Percentiles rank a stretch among this genome's conserved stretches.
Conservation (phyloP, 2,888 invertebrate species). For the Phengaris arion region DNA sequence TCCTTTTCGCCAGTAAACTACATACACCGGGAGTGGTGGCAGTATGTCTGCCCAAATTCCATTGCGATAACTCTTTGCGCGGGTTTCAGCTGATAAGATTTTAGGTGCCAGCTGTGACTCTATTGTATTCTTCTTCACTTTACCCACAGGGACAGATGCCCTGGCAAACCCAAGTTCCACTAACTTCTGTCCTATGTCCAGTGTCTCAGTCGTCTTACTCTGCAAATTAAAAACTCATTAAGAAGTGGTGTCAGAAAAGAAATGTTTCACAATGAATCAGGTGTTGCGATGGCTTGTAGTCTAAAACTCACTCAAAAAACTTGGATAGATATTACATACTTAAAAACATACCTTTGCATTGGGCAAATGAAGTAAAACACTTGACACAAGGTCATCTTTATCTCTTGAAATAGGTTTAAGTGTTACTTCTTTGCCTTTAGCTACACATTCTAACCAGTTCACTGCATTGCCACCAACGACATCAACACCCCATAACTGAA, state of each 20-base stretch:
- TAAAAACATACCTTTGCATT: conserved; percentile 52
- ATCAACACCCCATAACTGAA: conserved; percentile 74
- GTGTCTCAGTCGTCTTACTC: conserved; percentile 62
- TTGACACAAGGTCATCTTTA: conserved; percentile 68
- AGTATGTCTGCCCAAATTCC: conserved; percentile 72
- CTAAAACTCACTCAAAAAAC: too few relatives aligned
- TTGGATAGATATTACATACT: too few relatives aligned
- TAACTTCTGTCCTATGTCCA: conserved; percentile 69
- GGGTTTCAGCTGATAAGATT: conserved; percentile 63
- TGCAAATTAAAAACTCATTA: conserved; percentile 47
- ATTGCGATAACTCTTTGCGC: conserved; percentile 61
- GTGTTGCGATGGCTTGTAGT: too few relatives aligned
- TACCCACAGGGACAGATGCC: conserved; percentile 52
- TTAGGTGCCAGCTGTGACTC: conserved; percentile 63
- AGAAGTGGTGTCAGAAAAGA: not conserved
- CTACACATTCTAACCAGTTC: conserved; percentile 80
- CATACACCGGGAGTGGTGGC: conserved; percentile 63
- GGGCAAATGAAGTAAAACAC: conserved; percentile 68
- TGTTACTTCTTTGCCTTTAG: conserved; percentile 68
- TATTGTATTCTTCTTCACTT: conserved; percentile 60
- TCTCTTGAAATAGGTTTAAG: conserved; percentile 70
- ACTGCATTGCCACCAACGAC: conserved; percentile 75
- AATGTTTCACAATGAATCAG: not conserved
- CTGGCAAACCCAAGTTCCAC: conserved; percentile 74
- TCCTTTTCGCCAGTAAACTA: conserved; percentile 65